Evolutionary conservation across 2,797 vertebrate species (phyloP), one percentile per base, ranked within the genome.

Genomic region (Enteromius thamalakanensis): DNA sequence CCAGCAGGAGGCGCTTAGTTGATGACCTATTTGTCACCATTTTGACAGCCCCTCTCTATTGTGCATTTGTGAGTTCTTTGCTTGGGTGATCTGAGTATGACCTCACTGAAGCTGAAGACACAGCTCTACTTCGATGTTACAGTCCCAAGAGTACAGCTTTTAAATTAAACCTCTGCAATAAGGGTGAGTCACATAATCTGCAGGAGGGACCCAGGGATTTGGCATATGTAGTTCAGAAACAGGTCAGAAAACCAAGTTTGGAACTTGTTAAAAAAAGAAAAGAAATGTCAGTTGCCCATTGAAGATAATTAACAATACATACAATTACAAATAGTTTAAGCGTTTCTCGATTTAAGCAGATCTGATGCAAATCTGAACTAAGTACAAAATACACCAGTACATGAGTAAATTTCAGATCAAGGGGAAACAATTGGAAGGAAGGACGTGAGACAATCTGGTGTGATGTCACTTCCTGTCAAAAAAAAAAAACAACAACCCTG

Each of bases 351-450:
- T 34, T 53, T 34, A 72, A 49, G 8, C 26, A 19, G 15, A 32
- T 49, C 2, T 72, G 15, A 49, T 17, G 45, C 53, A 75, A 58
- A 23, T 40, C 7, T 0, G 37, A 75, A 55, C 53, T 14, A 5
- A 60, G 26, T 62, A 29, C 5, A 23, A 40, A 58, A 40, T 74
- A 34, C 19, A 51, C 4, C 42, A 11, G 42, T 32, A 32, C 8
- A 29, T 29, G 53, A 76, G 53, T 85, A 86, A 89, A 92, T 89
- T 92, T 93, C 91, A 89, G 83, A 29, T 87, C 82, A 86, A 51
- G 58, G 83, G 89, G 87, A 92, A 91, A 92, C 90, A 88, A 91
- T 88, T n/a, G 90, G 89, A 93, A 94, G 93, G 93, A 93, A 93
- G 87, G 86, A 87, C 86, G 76, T 72, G 42, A 60, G 74, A 47